Evolutionary conservation across 2,113 vertebrate species (phyloP), one percentile per base, ranked within the genome.

Genomic region (Anarhynchus alexandrinus): DNA sequence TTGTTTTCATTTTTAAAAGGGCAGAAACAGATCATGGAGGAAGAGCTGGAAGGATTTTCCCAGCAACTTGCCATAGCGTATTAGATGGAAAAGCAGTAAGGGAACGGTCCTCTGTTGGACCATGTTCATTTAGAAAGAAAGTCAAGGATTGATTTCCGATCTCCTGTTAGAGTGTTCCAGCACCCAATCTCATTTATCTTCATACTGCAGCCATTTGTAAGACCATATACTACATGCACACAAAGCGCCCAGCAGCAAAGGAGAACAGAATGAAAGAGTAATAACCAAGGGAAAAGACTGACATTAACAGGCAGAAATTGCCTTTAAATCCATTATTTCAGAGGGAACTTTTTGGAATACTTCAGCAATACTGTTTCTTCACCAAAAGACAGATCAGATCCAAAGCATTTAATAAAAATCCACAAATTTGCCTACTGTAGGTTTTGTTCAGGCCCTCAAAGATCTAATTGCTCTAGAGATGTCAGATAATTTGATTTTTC

Each of bases 151-250:
- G 87, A 97, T 95, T 96, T 95, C 88, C 23, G 0, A 94, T 90
- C 94, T 96, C 67, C 88, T 78, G 82, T 52, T 38, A 12, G 71
- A 88, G 76, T 38, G 85, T 87, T 95, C 92, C 90, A 70, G 86
- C 90, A 71, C 72, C 88, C 83, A 45, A 32, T 49, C 95, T 49
- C 92, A 96, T 96, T 94, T 95, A 93, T 95, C 96, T 95, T 92
- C 90, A 71, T 94, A 1, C 88, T 88, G 90, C 82, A 90, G 90
- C 88, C 92, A 40, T 95, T 74, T 90, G 90, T 94, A 93, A 90
- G 83, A 88, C 72, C 77, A 89, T 40, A 84, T 20, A 45, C 82
- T 54, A 89, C 93, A 86, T 15, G 58, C 6, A 7, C 95, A 94
- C 76, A 27, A 29, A 86, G 71, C 4, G 2, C 90, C 54, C 95